Evolutionary conservation across 23 tunicate genomes (phyloP).

Genomic region (Aplidium turbinatum): DNA sequence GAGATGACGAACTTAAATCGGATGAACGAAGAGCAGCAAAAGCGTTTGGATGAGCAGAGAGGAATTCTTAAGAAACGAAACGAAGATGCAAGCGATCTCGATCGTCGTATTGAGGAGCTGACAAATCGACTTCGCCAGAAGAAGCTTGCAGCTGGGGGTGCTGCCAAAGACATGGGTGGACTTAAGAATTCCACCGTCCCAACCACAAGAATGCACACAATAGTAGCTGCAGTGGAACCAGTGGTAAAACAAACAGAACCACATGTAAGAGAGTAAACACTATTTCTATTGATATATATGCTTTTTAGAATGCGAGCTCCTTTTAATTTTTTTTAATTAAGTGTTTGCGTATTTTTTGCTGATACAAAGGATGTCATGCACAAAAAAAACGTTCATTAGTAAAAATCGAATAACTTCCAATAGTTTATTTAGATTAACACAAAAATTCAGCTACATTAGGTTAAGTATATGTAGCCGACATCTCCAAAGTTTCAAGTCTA

Average conservation of each 20-base stretch:
- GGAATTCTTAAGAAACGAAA: slow-evolving; percentile 56
- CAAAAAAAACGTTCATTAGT: slow-evolving; percentile 26
- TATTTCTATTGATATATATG: no score
- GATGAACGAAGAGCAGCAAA: slow-evolving; percentile 84
- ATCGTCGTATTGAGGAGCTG: slow-evolving; percentile 83
- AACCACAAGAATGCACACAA: slow-evolving; percentile 69
- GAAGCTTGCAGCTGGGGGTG: slow-evolving; percentile 25
- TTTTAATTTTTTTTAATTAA: no score
- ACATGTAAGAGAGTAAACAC: slow-evolving; percentile 19
- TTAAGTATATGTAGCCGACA: slow-evolving; percentile 30
- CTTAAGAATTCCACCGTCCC: slow-evolving; percentile 33
- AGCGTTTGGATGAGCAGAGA: slow-evolving; percentile 66
- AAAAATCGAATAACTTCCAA: slow-evolving; percentile 42
- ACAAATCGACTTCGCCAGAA: slow-evolving; percentile 71
- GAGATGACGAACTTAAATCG: slow-evolving; percentile 68
- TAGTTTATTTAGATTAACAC: slow-evolving; percentile 3
- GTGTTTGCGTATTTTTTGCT: no score
- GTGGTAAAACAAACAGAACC: slow-evolving; percentile 57
- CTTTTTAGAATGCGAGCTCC: no score
- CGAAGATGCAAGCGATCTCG: slow-evolving; percentile 84
- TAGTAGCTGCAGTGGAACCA: slow-evolving; percentile 92
- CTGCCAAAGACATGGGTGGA: neutral
- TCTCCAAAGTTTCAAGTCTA: slow-evolving; percentile 40
- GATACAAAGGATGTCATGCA: no score
- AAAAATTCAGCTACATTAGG: slow-evolving; percentile 21